A percentile compares a stretch with the other conserved stretches of the same genome.
Evolutionary conservation across 1,140 invertebrate genomes (phyloP).

Genomic region (Drosophila obscura): DNA sequence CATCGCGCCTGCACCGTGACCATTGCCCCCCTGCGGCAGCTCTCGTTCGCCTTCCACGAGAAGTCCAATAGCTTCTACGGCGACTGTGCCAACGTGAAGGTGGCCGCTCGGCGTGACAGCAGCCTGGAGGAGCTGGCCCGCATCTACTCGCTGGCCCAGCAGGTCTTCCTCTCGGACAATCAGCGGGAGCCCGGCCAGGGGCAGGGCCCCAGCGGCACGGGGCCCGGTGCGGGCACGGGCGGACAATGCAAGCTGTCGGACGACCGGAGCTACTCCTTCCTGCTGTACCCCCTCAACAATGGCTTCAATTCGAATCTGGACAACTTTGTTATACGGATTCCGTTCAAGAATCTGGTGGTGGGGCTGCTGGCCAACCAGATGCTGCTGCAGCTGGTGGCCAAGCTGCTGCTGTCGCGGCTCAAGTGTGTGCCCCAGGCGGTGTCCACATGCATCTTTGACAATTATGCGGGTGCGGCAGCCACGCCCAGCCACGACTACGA

Average conservation of each 20-base stretch:
- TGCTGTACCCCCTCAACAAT: constrained; percentile 92
- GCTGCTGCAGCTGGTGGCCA: constrained; percentile 94
- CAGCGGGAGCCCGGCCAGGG: constrained; percentile 70
- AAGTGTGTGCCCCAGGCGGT: constrained; percentile 81
- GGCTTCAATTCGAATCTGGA: constrained; percentile 90
- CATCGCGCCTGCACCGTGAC: constrained; percentile 93
- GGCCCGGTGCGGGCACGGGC: constrained; percentile 25
- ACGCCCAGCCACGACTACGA: constrained; percentile 86
- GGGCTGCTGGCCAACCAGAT: constrained; percentile 96
- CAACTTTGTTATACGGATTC: constrained; percentile 91
- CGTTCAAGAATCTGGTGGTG: constrained; percentile 93
- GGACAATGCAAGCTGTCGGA: constrained; percentile 85
- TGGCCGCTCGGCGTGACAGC: constrained; percentile 94
- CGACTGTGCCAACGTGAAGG: constrained; percentile 95
- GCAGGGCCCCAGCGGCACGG: constrained; percentile 9
- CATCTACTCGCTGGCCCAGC: constrained; percentile 93
- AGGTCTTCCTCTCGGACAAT: constrained; percentile 88
- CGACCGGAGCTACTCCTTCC: constrained; percentile 94
- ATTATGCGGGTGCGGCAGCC: constrained; percentile 82
- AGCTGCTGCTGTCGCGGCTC: constrained; percentile 90
- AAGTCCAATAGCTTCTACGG: constrained; percentile 97
- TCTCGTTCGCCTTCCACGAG: constrained; percentile 93
- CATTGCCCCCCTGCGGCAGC: constrained; percentile 91
- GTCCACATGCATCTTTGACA: constrained; percentile 82
- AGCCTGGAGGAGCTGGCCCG: constrained; percentile 91